Evolutionary conservation across 2,113 vertebrate species (phyloP).

Genomic region (Aptenodytes forsteri): DNA sequence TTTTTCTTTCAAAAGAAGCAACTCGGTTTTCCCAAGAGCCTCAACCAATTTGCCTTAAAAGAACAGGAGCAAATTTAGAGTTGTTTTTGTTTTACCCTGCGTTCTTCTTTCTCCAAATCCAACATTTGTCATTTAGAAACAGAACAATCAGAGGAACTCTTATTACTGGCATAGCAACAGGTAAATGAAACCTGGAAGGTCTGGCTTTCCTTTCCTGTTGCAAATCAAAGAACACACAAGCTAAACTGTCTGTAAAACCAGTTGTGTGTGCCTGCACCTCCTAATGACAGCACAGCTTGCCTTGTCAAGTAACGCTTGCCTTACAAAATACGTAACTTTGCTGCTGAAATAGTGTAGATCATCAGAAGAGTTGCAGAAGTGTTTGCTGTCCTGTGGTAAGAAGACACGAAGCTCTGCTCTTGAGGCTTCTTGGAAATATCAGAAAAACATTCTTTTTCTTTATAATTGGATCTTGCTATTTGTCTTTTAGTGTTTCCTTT

Average conservation of each 20-base stretch:
- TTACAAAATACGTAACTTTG: not conserved
- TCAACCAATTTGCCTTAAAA: not conserved
- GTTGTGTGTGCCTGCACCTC: not conserved
- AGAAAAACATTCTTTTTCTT: not conserved
- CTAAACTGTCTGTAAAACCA: not conserved
- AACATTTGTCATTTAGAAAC: not conserved
- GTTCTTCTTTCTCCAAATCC: not conserved
- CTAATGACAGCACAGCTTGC: not conserved
- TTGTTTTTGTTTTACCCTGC: not conserved
- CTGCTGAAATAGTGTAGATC: conserved; percentile 15
- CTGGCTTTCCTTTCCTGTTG: not conserved
- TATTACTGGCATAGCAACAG: not conserved
- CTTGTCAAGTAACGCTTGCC: not conserved
- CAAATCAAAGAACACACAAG: conserved; percentile 3
- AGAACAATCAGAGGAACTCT: not conserved
- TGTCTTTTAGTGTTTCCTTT: not conserved
- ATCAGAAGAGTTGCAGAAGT: not conserved
- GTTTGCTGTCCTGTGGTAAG: not conserved
- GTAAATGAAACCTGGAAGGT: conserved; percentile 16
- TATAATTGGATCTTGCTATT: conserved; percentile 9
- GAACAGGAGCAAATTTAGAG: not conserved
- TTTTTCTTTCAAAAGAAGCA: not conserved
- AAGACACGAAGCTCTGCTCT: not conserved
- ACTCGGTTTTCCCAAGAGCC: not conserved
- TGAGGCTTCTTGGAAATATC: not conserved